Base-by-base conservation (phyloP, 2,888 invertebrate genomes). In the Drosophila anomalipes region DNA sequence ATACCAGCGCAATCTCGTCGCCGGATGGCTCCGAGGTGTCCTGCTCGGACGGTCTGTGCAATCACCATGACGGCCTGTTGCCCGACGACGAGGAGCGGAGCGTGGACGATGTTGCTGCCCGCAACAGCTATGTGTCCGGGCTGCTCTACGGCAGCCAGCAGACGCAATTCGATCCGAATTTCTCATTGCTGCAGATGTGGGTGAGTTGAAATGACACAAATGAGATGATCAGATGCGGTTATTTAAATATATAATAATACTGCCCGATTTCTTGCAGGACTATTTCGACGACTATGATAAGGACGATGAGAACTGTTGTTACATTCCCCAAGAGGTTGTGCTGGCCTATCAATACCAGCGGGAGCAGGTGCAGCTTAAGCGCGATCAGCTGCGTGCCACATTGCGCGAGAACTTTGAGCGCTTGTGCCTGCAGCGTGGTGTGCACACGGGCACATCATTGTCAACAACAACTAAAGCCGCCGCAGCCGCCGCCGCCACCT, bases 11-110 rank as follows among this genome's bases (percentile, higher is more conserved):
- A 72, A 96, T 96, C 82, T 97, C 97, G 92, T 97, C 97, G 0
- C 97, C 97, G 0, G 98, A 98, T 91, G 97, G 98, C 37, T 98
- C 98, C 0, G 98, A 98, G 91, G 95, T 98, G 63, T 97, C 97
- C 1, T 98, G 97, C 93, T 97, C 96, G 0, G 98, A 98, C 91
- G 96, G 96, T 51, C 97, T 97, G 92, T 98, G 98, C 93, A 97
- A 97, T 92, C 82, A 82, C 92, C 90, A 86, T 58, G 90, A 91
- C 84, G 96, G 96, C 26, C 83, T 77, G 49, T 51, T 70, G 58
- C 58, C 39, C 3, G 58, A 58, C 58, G 86, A 91, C 4, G 91
- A 91, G 56, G 89, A 82, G 32, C 76, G 63, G 82, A 91, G 51
- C 92, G 93, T 76, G 32, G 70, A 62, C 26, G 83, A 87, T 60